Conservation (phyloP, 2,888 invertebrate species). For the Lathronympha strigana region DNA sequence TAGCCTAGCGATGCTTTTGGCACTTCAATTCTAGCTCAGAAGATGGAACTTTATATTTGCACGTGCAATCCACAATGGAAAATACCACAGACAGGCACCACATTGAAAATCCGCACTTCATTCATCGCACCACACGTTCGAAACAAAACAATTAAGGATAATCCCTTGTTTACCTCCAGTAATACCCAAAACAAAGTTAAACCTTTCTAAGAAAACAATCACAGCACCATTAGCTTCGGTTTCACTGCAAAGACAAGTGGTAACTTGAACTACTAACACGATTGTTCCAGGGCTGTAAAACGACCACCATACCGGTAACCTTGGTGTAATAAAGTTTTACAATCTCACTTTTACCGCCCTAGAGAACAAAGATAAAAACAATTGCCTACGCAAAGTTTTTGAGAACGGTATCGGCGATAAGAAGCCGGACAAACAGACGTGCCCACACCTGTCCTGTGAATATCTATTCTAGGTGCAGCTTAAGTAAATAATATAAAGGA, state of each 20-base stretch:
- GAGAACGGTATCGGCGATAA: conserved; percentile 32
- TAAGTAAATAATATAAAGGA: conserved; percentile 15
- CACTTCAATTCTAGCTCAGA: not conserved
- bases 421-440: conserved; percentile 18
- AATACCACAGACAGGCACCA: not conserved
- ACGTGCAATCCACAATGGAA: conserved; percentile 42
- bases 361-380: conserved; percentile 50
- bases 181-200: conserved; percentile 46
- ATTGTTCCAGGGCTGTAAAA: conserved; percentile 47
- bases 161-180: conserved; percentile 64
- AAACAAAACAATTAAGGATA: conserved; percentile 47
- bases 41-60: conserved; percentile 10
- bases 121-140: conserved; percentile 45
- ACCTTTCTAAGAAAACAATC: conserved; percentile 50
- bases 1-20: no score
- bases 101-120: conserved; percentile 54
- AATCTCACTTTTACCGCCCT: conserved; percentile 48
- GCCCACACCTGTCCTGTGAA: conserved; percentile 10
- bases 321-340: conserved; percentile 63
- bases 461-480: conserved; percentile 4
- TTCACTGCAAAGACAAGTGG: conserved; percentile 36
- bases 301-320: conserved; percentile 52
- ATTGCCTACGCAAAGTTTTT: conserved; percentile 38
- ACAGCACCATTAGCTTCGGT: conserved; percentile 21
- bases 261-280: conserved; percentile 48